Base-by-base conservation (phyloP, 2,888 invertebrate genomes). In the Conus canariensis region DNA sequence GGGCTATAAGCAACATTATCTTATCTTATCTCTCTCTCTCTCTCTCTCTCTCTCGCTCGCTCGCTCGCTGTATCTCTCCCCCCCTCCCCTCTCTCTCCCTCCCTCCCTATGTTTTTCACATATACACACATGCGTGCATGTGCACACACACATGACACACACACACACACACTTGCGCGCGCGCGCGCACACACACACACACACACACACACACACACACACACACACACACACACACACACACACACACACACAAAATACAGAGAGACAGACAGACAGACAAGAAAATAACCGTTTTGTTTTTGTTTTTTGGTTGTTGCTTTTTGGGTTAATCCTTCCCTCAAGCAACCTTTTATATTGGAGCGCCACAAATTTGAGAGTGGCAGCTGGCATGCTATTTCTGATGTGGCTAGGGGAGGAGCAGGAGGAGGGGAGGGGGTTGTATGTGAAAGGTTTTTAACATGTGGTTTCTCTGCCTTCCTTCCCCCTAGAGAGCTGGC, bases 151-250 rank as follows among this genome's bases (percentile, higher is more conserved):
- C 45, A 45, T 4, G 45, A 45, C 3, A 45, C 45, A 45, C 45
- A 45, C 2, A 30, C 30, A 45, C 45, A 4, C 45, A 45, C 45
- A 45, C 45, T 45, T 45, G 45, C 45, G 4, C 45, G 45, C 45
- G 45, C 45, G 4, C 45, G 3, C 45, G 45, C 45, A 45, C 60
- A 30, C 64, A 19, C 70, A 30, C 83, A 64, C 83, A 19, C 89
- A 59, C 85, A 58, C 83, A 56, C 82, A 56, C 85, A 64, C 89
- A 58, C 85, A 85, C 89, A 45, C 83, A 19, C 89, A 59, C 85
- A 58, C 83, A 56, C 82, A 56, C 85, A 64, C 89, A 58, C 85
- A 85, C 89, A 45, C 85, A 85, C 89, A 85, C 67, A 83, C 56
- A 83, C 87, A 25, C 87, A 30, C 74, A 87, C 56, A n/a, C 45